Evolutionary conservation across 2,113 vertebrate species (phyloP).

Genomic region (Notiomystis cincta): DNA sequence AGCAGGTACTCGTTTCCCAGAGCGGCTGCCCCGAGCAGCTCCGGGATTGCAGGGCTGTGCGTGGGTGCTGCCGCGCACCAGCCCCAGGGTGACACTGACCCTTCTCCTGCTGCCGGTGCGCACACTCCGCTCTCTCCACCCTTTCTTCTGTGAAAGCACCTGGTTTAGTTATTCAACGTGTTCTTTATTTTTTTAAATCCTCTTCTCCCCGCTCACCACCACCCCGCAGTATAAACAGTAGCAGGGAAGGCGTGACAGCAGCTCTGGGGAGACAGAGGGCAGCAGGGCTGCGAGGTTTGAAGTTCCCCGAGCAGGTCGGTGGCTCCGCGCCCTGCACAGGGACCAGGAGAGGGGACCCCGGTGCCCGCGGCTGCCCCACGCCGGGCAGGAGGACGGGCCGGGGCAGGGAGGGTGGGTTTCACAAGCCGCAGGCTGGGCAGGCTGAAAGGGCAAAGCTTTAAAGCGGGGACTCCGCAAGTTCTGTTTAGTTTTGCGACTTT

Average conservation of each 20-base stretch:
- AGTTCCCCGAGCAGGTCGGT: not conserved
- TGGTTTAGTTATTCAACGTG: not conserved
- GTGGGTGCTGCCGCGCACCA: not conserved
- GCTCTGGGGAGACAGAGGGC: not conserved
- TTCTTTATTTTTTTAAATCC: not conserved
- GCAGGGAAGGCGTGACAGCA: not conserved
- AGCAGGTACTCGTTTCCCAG: not conserved
- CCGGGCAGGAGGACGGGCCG: not conserved
- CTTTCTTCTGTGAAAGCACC: not conserved
- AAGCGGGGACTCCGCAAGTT: slow-evolving; percentile 39
- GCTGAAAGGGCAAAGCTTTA: slow-evolving; percentile 36
- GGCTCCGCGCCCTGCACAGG: not conserved
- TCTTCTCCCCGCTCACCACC: not conserved
- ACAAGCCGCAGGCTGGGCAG: not conserved
- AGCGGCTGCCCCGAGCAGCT: not conserved
- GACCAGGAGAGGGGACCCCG: not conserved
- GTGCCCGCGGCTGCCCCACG: not conserved
- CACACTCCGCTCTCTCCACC: not conserved
- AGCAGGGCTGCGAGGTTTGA: not conserved
- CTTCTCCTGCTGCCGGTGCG: not conserved
- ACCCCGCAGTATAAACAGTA: not conserved
- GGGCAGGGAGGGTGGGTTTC: not conserved
- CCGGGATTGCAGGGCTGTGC: not conserved
- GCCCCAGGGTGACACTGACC: not conserved
- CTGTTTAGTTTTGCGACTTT: slow-evolving; percentile 62